Percentiles rank a stretch among this genome's conserved stretches.
phyloP scores from a whole-genome alignment of 2,888 invertebrate genomes.

The Biston stratarius region DNA sequence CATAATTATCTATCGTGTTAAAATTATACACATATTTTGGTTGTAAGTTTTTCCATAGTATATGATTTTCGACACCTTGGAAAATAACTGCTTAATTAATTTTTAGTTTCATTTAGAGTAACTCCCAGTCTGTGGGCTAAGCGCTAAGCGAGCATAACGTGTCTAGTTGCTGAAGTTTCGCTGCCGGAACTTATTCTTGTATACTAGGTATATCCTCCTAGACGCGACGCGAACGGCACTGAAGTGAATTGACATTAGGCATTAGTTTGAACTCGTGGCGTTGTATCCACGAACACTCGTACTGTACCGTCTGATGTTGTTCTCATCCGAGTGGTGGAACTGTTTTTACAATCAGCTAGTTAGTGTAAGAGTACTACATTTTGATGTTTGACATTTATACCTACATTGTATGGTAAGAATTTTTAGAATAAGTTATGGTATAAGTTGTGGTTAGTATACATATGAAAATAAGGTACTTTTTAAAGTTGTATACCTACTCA shows the following conservation, averaged over 20 bases:
- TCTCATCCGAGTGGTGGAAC: conserved; percentile 20
- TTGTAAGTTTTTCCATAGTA: no score
- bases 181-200: conserved; percentile 8
- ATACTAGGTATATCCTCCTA: neutral
- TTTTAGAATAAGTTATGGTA: conserved; percentile 27
- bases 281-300: conserved; percentile 7
- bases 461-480: neutral
- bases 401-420: conserved; percentile 55
- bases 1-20: no score
- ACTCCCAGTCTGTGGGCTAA: no score
- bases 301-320: conserved; percentile 10
- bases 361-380: conserved; percentile 28
- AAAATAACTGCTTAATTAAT: no score
- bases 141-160: no score
- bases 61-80: no score
- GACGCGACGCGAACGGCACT: conserved; percentile 52
- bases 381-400: conserved; percentile 58
- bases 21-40: no score
- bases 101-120: no score
- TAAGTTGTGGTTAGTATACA: conserved; percentile 1
- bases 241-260: conserved; percentile 57
- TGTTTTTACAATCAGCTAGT: conserved; percentile 20
- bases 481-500: neutral
- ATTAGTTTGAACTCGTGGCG: conserved; percentile 26
- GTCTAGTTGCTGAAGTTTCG: conserved; percentile 21